Evolutionary conservation across 2,113 vertebrate species (phyloP), one percentile per base, ranked within the genome.

Genomic region (Anthoscopus minutus): DNA sequence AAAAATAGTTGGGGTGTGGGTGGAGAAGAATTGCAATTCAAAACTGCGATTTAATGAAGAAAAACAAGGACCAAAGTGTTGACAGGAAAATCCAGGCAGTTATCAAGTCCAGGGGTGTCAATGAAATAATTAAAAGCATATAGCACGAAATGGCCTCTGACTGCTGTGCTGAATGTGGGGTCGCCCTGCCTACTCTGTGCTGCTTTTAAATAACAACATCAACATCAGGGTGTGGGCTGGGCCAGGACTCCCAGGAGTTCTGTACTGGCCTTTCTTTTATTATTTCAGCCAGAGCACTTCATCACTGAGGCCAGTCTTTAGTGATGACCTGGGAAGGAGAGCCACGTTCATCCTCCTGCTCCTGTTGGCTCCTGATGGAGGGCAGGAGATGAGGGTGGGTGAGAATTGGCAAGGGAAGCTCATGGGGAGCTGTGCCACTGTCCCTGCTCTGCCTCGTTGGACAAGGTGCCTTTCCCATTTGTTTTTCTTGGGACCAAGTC

Each of bases 31-130:
- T 83, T 17, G 37, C 72, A 72, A 94, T 66, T 92, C 84, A 65
- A 86, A 96, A 76, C 89, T 65, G 67, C 67, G 81, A 86, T 93
- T 94, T 90, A 87, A 90, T 1, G 28, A 94, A 66, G 91, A 88
- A 92, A 95, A 88, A 76, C 42, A 80, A 83, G 64, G 57, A 24
- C 48, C 38, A 13, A 69, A 65, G 93, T 86, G 93, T 95, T 79
- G 87, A 95, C 85, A 96, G 92, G 62, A 83, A 94, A 96, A 96
- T 64, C 93, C 94, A 94, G 50, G 81, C 58, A 92, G 89, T 94
- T 96, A 94, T 92, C 91, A 87, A 87, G 82, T 81, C 92, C 65
- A 89, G 79, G 82, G 48, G 58, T 95, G 92, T 96, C 93, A 95
- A 76, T 86, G 93, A 76, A 94, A 72, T 94, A 94, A 92, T 86